Evolutionary conservation across 1,140 invertebrate genomes (phyloP).

Genomic region (Bombus soroeensis): DNA sequence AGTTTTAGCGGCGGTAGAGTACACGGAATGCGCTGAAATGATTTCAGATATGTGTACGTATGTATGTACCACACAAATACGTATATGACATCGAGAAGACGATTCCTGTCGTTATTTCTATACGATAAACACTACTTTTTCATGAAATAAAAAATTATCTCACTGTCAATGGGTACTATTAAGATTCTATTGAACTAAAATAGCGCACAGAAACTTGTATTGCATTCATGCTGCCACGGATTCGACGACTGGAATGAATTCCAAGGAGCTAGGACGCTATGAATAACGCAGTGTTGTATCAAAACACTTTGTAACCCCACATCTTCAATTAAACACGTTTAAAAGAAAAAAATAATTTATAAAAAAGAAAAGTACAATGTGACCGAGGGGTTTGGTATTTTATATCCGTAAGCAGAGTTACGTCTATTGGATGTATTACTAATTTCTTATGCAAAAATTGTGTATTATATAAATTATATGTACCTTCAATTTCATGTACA

Average conservation of each 20-base stretch:
- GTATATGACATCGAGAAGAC: background rate
- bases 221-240: background rate
- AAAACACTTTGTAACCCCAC: background rate
- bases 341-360: background rate
- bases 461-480: background rate
- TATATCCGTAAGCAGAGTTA: background rate
- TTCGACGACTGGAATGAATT: constrained; percentile 29
- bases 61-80: background rate
- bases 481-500: background rate
- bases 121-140: background rate
- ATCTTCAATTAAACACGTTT: background rate
- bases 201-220: background rate
- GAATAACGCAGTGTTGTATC: constrained; percentile 37
- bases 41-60: background rate
- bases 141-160: background rate
- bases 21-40: background rate
- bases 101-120: background rate
- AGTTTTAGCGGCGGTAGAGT: background rate
- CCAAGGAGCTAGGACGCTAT: constrained; percentile 20
- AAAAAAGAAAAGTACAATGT: background rate
- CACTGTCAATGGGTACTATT: background rate
- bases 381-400: background rate
- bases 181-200: background rate
- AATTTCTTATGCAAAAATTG: background rate
- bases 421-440: background rate